Percentiles rank a stretch among this genome's conserved stretches.
Conservation (phyloP, 2,797 vertebrate species). For the Parauchenoglanis punctatus region DNA sequence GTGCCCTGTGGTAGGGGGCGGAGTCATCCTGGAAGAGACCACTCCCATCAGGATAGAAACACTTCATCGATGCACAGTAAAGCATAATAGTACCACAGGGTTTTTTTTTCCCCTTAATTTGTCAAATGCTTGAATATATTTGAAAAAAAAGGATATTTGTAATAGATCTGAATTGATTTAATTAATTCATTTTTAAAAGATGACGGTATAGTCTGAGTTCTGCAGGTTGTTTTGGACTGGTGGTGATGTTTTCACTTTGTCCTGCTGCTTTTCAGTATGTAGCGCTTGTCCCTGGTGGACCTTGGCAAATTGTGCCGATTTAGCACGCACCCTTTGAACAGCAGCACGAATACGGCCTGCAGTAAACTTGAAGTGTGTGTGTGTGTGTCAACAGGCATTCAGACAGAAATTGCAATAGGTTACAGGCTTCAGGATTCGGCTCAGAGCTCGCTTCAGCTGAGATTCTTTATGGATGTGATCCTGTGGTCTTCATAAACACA, state of each 20-base stretch:
- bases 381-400: slow-evolving; percentile 37
- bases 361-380: slow-evolving; percentile 34
- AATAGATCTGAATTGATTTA: background rate
- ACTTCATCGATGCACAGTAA: background rate
- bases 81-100: background rate
- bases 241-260: background rate
- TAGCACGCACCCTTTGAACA: slow-evolving; percentile 35
- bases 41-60: background rate
- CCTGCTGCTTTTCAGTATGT: slow-evolving; percentile 3
- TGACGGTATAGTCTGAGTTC: background rate
- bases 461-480: slow-evolving; percentile 16
- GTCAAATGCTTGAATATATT: background rate
- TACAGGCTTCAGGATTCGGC: slow-evolving; percentile 50
- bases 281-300: slow-evolving; percentile 17
- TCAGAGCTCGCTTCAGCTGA: slow-evolving; percentile 29
- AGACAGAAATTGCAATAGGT: slow-evolving; percentile 43
- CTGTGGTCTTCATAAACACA: background rate
- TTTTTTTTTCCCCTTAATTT: too few species aligned
- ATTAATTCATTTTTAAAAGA: background rate
- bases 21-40: background rate
- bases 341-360: slow-evolving; percentile 18
- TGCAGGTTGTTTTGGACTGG: background rate
- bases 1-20: background rate
- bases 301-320: slow-evolving; percentile 39
- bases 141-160: background rate